These are phyloP conservation scores for Varanus salvator DNA, from an alignment of 2,113 vertebrate species.

Conservation along the genomic window DNA sequence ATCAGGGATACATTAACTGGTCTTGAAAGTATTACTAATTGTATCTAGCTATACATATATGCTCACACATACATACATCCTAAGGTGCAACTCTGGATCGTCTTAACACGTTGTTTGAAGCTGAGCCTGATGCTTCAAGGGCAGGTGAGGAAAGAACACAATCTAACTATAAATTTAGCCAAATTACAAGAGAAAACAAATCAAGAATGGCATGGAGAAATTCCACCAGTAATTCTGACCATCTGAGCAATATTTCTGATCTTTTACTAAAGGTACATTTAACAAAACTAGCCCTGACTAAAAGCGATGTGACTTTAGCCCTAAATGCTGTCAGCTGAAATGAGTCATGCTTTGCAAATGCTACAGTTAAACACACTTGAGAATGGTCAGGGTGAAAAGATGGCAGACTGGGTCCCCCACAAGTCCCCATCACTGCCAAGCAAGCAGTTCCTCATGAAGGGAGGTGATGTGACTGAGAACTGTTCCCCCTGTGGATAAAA, in stretches of 20 bases:
- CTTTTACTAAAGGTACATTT: conserved; percentile 50
- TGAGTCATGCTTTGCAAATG: conserved; percentile 61
- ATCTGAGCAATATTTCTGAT: conserved; percentile 47
- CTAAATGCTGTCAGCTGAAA: conserved; percentile 58
- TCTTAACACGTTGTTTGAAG: not conserved
- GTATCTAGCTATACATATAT: too few species aligned
- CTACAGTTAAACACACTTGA: not conserved
- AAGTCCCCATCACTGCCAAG: not conserved
- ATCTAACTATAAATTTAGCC: not conserved
- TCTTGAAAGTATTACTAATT: too few species aligned
- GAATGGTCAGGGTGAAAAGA: not conserved
- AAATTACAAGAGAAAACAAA: not conserved
- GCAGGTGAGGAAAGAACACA: not conserved
- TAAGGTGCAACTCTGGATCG: too few species aligned
- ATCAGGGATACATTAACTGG: too few species aligned
- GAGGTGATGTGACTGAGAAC: conserved; percentile 54
- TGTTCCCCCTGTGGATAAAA: conserved; percentile 10
- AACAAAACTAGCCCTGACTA: not conserved
- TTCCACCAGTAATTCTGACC: conserved; percentile 19
- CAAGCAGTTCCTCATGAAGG: conserved; percentile 34
- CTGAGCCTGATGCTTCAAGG: not conserved
- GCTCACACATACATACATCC: too few species aligned
- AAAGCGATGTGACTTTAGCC: conserved; percentile 44
- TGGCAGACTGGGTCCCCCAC: not conserved
- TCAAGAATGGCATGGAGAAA: not conserved